These are phyloP conservation scores for Oopsacas minuta DNA, from an alignment of 37 sponge, comb jelly and placozoan species.

Conservation along the genomic window DNA sequence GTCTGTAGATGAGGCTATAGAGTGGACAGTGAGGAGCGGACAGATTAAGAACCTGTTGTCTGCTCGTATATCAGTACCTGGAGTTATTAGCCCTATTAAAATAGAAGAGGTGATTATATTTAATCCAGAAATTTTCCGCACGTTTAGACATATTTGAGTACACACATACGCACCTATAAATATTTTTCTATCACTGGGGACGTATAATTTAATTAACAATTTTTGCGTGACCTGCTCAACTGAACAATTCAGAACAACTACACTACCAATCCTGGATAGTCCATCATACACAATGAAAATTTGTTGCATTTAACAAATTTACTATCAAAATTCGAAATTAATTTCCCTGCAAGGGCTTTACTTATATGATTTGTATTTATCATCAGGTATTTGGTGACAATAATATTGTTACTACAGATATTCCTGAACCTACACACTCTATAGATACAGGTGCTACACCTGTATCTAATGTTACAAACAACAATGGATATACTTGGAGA, in stretches of 20 bases:
- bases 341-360: no score
- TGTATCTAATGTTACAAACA: neutral
- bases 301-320: no score
- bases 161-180: no score
- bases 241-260: no score
- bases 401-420: neutral
- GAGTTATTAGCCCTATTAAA: constrained; percentile 2
- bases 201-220: no score
- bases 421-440: neutral
- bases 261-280: no score
- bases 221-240: no score
- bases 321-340: no score
- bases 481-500: constrained; percentile 48
- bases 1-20: constrained; percentile 62
- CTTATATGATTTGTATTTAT: no score
- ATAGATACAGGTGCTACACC: neutral
- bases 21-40: constrained; percentile 80
- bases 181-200: no score
- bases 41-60: constrained; percentile 56
- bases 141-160: no score
- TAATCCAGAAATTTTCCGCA: neutral
- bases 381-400: neutral
- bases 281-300: no score
- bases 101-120: neutral
- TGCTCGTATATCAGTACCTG: constrained; percentile 71